Conservation (phyloP, 2,888 invertebrate species). For the Rotaria socialis region DNA sequence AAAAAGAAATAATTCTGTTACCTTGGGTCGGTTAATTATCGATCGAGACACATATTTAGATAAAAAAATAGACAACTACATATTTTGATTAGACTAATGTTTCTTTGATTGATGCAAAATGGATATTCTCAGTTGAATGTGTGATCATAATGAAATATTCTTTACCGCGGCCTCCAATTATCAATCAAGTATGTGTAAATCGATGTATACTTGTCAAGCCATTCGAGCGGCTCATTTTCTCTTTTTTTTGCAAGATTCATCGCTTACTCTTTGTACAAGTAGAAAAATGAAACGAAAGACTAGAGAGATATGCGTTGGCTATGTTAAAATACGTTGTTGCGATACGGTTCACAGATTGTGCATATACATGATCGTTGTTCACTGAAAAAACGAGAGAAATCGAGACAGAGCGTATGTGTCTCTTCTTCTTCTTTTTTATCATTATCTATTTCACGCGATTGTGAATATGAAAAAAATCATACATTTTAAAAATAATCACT, state of each 20-base stretch:
- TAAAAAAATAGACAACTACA: not conserved
- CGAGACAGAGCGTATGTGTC: not conserved
- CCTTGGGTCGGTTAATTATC: not conserved
- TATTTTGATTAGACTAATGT: conserved; percentile 1
- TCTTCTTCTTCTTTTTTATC: not conserved
- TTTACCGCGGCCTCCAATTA: not conserved
- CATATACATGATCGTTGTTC: not conserved
- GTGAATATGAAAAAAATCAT: not conserved
- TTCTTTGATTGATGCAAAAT: conserved; percentile 4
- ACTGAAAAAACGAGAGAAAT: not conserved
- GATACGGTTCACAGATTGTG: conserved; percentile 14
- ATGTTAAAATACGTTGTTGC: not conserved
- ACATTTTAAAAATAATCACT: not conserved
- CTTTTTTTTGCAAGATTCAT: not conserved
- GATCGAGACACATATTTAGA: not conserved
- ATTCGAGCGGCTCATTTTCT: not conserved
- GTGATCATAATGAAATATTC: conserved; percentile 2
- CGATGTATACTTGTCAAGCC: not conserved
- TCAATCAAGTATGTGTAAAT: not conserved
- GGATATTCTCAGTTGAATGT: not conserved
- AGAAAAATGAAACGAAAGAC: conserved; percentile 11
- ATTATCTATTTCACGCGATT: not conserved
- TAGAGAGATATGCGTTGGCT: not conserved
- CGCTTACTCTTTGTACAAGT: not conserved
- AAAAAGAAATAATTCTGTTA: not conserved